Conservation (phyloP, 2,888 invertebrate genomes). For the Acanthosepion esculentum region DNA sequence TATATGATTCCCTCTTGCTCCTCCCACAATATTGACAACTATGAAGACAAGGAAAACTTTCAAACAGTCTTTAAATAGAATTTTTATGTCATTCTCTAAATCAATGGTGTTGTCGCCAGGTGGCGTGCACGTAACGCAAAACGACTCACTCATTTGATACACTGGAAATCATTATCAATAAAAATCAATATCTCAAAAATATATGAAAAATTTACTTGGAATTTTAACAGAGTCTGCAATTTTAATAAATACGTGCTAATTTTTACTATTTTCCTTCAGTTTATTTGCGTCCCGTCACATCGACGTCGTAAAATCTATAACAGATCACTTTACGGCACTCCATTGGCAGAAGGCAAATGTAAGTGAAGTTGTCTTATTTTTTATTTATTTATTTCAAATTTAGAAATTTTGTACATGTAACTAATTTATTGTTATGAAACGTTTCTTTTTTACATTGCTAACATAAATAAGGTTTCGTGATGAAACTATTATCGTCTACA, state of each 20-base stretch:
- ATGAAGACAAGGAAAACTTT: background rate
- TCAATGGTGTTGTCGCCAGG: conserved; percentile 10
- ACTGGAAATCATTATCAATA: background rate
- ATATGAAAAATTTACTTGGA: background rate
- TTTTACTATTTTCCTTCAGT: background rate
- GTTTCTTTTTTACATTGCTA: background rate
- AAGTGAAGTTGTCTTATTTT: background rate
- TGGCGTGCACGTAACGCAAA: background rate
- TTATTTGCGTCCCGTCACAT: background rate
- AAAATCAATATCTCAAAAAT: background rate
- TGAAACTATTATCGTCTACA: background rate
- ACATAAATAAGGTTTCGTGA: background rate
- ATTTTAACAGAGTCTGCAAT: background rate
- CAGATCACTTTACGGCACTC: conserved; percentile 20
- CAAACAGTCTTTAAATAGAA: background rate
- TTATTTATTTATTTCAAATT: conserved; percentile 6
- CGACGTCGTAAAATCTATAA: background rate
- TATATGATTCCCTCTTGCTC: background rate
- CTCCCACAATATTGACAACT: background rate
- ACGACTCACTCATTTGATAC: background rate
- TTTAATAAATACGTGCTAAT: background rate
- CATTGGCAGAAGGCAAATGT: conserved; percentile 16
- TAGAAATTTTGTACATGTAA: background rate
- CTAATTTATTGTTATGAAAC: background rate
- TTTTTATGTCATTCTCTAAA: background rate